phyloP scores from a whole-genome alignment of 2,797 vertebrate genomes.

The Tinamus major region DNA sequence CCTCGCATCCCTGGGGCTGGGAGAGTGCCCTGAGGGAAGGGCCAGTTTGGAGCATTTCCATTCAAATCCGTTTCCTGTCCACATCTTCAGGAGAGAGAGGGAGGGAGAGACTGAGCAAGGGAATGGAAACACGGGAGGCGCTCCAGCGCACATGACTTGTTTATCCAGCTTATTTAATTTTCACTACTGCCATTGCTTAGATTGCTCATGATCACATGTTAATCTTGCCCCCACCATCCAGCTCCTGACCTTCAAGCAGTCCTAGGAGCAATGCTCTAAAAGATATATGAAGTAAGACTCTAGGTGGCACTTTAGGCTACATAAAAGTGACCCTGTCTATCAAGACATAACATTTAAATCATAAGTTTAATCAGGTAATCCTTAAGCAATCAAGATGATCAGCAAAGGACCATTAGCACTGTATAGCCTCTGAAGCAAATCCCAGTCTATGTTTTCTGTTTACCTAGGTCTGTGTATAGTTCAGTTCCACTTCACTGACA shows the following conservation, averaged over 20 bases:
- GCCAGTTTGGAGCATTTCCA: not conserved
- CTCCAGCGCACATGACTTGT: not conserved
- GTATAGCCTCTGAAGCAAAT: not conserved
- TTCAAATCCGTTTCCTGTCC: not conserved
- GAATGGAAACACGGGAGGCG: not conserved
- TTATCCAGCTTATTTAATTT: not conserved
- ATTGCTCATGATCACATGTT: not conserved
- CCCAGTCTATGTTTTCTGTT: not conserved
- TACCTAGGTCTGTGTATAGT: not conserved
- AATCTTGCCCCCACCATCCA: not conserved
- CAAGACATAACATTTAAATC: conserved; percentile 44
- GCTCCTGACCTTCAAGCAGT: conserved; percentile 41
- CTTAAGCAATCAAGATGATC: conserved; percentile 9
- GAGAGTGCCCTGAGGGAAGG: not conserved
- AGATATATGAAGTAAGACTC: conserved; percentile 54
- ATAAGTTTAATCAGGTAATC: conserved; percentile 40
- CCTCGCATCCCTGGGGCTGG: not conserved
- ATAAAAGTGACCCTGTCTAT: conserved; percentile 56
- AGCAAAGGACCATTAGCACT: not conserved
- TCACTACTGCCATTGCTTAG: not conserved
- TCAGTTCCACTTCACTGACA: not conserved
- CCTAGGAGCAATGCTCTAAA: not conserved
- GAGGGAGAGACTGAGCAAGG: not conserved
- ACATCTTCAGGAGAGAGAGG: not conserved
- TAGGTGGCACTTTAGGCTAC: conserved; percentile 73